A percentile compares a stretch with the other conserved stretches of the same genome.
phyloP scores from a whole-genome alignment of 1,140 invertebrate species.

The Eumaeus atala region DNA sequence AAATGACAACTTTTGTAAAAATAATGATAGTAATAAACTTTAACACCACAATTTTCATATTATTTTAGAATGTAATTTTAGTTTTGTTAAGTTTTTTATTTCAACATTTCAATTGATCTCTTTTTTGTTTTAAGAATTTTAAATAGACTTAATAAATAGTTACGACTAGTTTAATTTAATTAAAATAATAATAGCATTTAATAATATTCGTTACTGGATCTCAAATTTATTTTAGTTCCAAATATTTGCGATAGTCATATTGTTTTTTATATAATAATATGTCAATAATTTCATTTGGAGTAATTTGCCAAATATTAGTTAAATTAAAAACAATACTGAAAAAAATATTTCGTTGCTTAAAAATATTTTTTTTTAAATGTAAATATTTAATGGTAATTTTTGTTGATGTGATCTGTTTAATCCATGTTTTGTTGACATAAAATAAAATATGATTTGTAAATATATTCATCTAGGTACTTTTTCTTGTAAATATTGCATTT shows the following conservation, averaged over 20 bases:
- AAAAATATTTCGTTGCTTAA: slow-evolving; percentile 29
- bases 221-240: slow-evolving; percentile 67
- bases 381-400: slow-evolving; percentile 23
- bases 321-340: slow-evolving; percentile 25
- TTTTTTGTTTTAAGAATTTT: slow-evolving; percentile 59
- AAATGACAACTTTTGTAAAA: slow-evolving; percentile 1
- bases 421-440: slow-evolving; percentile 44
- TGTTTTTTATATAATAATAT: slow-evolving; percentile 32
- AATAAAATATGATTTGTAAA: slow-evolving; percentile 33
- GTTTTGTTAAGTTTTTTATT: slow-evolving; percentile 62
- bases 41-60: slow-evolving; percentile 6
- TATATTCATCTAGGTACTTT: slow-evolving; percentile 22
- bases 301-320: slow-evolving; percentile 66
- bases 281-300: slow-evolving; percentile 32
- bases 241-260: slow-evolving; percentile 64
- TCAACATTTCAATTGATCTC: slow-evolving; percentile 69
- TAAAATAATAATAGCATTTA: slow-evolving; percentile 41
- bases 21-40: slow-evolving; percentile 8
- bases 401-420: slow-evolving; percentile 27
- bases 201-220: slow-evolving; percentile 45
- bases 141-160: slow-evolving; percentile 32
- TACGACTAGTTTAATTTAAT: slow-evolving; percentile 62
- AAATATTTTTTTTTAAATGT: slow-evolving; percentile 31
- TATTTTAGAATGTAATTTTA: slow-evolving; percentile 25
- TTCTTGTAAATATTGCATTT: slow-evolving; percentile 70